Base-by-base conservation (phyloP, 2,888 invertebrate species). In the Cerceris rybyensis region DNA sequence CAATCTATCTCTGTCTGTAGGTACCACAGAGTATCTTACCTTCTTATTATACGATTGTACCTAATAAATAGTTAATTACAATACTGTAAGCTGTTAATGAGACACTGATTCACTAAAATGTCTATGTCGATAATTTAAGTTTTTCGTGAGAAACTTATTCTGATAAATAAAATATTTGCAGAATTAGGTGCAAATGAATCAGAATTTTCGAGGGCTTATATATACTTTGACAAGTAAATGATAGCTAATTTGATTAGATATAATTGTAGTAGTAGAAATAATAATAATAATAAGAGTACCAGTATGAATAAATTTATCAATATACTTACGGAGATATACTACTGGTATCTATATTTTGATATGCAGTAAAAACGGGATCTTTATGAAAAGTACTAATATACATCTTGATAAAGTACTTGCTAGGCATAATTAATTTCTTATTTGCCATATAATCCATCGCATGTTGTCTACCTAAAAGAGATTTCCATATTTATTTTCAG, bases 381-480 rank as follows among this genome's bases (percentile, higher is more conserved):
- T 96, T 96, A 71, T 96, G 95, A 92, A 98, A 98, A 11, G 98
- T 97, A 75, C 95, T 95, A 91, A 98, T 96, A 91, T 98, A 98
- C 8, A 96, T 96, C 90, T 95, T 96, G 49, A 98, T 96, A 88
- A 97, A 98, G 92, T 96, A 95, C 82, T 95, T 95, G 0, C 98
- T 98, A 17, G 98, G 98, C 93, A 97, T 95, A 2, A 96, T 93
- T 0, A 97, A 96, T 80, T 94, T 94, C 83, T 95, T 94, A 61
- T 93, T 95, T 60, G 94, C 93, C 87, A 97, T 94, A 7, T 96
- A 95, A 90, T 96, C 96, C n/a, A 95, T 94, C 0, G 97, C 97
- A 90, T 97, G 96, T 80, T 94, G 93, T 80, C 93, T 94, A 49
- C 93, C 93, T 93, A 67, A 60, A 81, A 80, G 13, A 52, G 60